A percentile compares a stretch with the other conserved stretches of the same genome.
phyloP scores from a whole-genome alignment of 1,140 invertebrate species.

The Tetramorium alpestre region DNA sequence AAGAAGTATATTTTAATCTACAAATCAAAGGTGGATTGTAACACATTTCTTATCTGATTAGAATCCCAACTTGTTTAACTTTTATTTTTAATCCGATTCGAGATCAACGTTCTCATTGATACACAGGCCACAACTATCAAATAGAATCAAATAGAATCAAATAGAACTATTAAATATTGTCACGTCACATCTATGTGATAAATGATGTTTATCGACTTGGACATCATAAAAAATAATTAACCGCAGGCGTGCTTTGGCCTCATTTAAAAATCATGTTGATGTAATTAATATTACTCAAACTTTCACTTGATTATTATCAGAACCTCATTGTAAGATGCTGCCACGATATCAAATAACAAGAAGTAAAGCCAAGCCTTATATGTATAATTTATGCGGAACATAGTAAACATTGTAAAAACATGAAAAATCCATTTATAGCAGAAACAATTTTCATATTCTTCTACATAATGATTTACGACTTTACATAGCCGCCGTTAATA shows the following conservation, averaged over 20 bases:
- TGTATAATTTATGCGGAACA: slow-evolving; percentile 42
- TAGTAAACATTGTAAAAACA: not conserved
- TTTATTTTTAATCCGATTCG: not conserved
- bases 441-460: slow-evolving; percentile 15
- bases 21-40: not conserved
- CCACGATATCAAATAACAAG: slow-evolving; percentile 56
- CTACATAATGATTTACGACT: slow-evolving; percentile 3
- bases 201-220: slow-evolving; percentile 30
- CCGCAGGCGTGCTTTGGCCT: slow-evolving; percentile 8
- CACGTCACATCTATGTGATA: slow-evolving; percentile 48
- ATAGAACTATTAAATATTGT: slow-evolving; percentile 1
- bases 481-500: not conserved
- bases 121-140: not conserved
- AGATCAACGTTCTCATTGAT: not conserved
- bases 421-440: not conserved
- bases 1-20: not conserved
- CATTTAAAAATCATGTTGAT: slow-evolving; percentile 48
- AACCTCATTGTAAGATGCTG: slow-evolving; percentile 22
- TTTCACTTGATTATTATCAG: slow-evolving; percentile 66
- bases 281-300: slow-evolving; percentile 66
- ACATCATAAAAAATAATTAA: slow-evolving; percentile 38
- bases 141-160: not conserved
- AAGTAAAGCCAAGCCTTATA: slow-evolving; percentile 56
- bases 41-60: not conserved
- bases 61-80: not conserved